A percentile compares a stretch with the other conserved stretches of the same genome.
phyloP scores from a whole-genome alignment of 2,888 invertebrate species.

The Aspidiotus destructor region DNA sequence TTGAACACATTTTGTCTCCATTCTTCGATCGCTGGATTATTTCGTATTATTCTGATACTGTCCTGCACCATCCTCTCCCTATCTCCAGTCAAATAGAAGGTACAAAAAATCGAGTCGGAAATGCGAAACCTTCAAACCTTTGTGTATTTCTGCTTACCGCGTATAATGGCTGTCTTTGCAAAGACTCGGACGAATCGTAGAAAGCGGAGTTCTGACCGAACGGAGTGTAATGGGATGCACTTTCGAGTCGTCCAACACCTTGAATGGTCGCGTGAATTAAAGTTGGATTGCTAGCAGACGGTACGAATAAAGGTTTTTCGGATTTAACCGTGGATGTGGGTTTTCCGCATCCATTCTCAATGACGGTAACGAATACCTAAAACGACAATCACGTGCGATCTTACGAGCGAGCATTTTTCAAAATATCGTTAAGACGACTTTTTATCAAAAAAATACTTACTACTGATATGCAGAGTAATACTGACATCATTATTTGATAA shows the following conservation, averaged over 20 bases:
- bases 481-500: no score
- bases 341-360: not conserved
- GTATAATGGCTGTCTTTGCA: constrained; percentile 13
- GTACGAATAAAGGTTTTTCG: constrained; percentile 18
- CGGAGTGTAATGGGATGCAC: constrained; percentile 2
- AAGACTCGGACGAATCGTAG: constrained; percentile 1
- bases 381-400: not conserved
- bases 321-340: not conserved
- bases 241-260: constrained; percentile 8
- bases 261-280: constrained; percentile 13
- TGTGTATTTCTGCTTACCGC: not conserved
- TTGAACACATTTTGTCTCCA: no score
- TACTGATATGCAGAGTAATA: no score
- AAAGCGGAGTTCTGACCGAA: not conserved
- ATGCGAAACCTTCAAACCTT: no score
- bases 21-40: no score
- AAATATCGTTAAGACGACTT: no score
- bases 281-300: constrained; percentile 9
- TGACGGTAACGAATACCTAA: not conserved
- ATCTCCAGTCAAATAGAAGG: no score
- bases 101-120: not conserved
- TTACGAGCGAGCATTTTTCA: no score
- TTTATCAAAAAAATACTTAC: no score
- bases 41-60: no score
- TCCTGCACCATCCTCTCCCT: not conserved